Base-by-base conservation (phyloP, 2,888 invertebrate species). In the Sminthurinus aureus region DNA sequence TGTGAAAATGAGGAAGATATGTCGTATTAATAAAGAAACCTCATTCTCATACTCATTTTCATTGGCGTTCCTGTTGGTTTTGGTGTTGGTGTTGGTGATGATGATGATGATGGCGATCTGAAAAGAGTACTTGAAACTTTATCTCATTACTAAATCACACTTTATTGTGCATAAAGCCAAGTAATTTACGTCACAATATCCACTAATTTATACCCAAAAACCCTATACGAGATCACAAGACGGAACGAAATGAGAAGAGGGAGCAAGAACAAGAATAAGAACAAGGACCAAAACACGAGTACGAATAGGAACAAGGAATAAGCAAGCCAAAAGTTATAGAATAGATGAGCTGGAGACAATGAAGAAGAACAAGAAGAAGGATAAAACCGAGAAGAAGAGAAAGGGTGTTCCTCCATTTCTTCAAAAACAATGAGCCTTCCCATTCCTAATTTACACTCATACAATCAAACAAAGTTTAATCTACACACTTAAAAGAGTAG, bases 161-260 rank as follows among this genome's bases (percentile, higher is more conserved):
- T 80, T 80, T 80, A 80, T 80, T 80, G 73, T 73, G 80, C 80
- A 73, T 80, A 73, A 80, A 73, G 58, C 80, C 58, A 52, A 52
- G 80, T 80, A 80, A 80, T 80, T 80, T 80, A 58, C 73, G 80
- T 80, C 80, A 80, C 80, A 80, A 80, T 79, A 80, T 73, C 51
- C 80, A 73, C 73, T 80, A 80, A 80, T 80, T 80, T 80, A 80
- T 80, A 38, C 52, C 58, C 73, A 80, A 22, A 6, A 50, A n/a
- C 38, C 24, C 26, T 73, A 13, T 73, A 73, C 12, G 24, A 71
- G 13, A n/a, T 64, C 64, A 64, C 13, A n/a, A 64, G 64, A 71
- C 12, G 22, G 22, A 71, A 71, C 12, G 26, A 26, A 26, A 73
- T 73, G 26, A 73, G 13, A 67, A 22, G 26, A 71, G 6, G 20